Conservation (phyloP, 2,888 invertebrate genomes). For the Chalcis sispes region DNA sequence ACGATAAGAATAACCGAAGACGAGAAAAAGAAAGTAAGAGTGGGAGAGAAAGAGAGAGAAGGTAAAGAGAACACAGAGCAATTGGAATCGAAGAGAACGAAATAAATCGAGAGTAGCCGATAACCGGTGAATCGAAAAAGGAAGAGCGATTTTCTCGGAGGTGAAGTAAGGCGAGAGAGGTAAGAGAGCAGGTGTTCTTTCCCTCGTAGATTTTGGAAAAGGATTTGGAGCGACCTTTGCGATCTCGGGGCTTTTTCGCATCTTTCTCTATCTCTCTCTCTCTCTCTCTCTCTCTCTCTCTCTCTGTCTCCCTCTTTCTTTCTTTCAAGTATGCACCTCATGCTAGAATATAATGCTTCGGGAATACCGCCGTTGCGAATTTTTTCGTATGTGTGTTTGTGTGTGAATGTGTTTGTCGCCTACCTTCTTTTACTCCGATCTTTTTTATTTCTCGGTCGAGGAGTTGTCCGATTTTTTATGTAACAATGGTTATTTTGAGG, state of each 20-base stretch:
- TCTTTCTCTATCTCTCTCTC: neutral
- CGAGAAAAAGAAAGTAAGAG: conserved; percentile 4
- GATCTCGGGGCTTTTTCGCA: conserved; percentile 9
- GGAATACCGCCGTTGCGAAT: neutral
- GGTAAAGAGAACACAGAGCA: conserved; percentile 1
- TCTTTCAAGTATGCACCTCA: neutral
- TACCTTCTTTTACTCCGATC: no score
- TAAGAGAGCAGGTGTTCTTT: conserved; percentile 5
- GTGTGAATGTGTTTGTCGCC: no score
- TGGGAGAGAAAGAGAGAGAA: neutral
- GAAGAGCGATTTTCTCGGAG: conserved; percentile 26
- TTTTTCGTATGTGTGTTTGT: neutral
- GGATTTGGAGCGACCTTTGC: conserved; percentile 15
- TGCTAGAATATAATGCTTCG: neutral
- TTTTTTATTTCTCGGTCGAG: no score
- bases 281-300: neutral
- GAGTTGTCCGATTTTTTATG: no score
- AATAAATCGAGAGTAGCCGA: conserved; percentile 49
- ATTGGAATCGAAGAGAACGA: conserved; percentile 48
- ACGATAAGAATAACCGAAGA: neutral
- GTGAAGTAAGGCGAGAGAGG: neutral
- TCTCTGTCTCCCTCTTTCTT: neutral
- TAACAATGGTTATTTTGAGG: no score
- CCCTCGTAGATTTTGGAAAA: conserved; percentile 43
- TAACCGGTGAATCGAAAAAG: conserved; percentile 51